These are phyloP conservation scores for Spheniscus mendiculus DNA, from an alignment of 2,113 vertebrate species.

Conservation along the genomic window DNA sequence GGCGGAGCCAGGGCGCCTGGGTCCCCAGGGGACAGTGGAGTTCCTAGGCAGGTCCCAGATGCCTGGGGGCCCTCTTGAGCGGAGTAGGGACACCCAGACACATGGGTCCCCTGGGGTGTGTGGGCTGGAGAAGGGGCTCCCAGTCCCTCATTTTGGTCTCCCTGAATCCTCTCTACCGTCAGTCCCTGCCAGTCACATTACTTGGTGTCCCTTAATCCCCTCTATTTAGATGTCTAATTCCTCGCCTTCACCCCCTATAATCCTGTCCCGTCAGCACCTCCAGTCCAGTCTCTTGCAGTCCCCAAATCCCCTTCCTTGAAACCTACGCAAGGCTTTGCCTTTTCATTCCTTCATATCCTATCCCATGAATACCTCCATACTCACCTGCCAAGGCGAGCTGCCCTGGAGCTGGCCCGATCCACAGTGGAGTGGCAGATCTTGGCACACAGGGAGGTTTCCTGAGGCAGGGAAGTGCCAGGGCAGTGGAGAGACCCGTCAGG, in stretches of 20 bases:
- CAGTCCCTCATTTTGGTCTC: not conserved
- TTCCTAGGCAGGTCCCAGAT: not conserved
- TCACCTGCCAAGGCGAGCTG: not conserved
- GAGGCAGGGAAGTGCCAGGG: not conserved
- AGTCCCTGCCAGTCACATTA: not conserved
- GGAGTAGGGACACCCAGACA: not conserved
- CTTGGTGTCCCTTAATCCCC: not conserved
- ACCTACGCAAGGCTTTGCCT: not conserved
- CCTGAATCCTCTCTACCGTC: not conserved
- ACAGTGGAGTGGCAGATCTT: not conserved
- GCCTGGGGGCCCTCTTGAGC: not conserved
- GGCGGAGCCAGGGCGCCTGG: accelerated
- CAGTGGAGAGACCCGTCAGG: not conserved
- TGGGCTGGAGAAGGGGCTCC: not conserved
- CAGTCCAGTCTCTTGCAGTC: not conserved
- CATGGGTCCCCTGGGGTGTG: too few species aligned
- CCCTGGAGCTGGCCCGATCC: not conserved
- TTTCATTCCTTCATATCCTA: not conserved
- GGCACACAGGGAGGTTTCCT: not conserved
- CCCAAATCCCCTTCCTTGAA: not conserved
- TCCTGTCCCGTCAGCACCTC: not conserved
- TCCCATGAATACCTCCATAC: not conserved
- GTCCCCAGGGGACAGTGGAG: not conserved
- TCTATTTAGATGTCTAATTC: not conserved
- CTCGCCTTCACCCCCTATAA: not conserved